Base-by-base conservation (phyloP, 2,113 vertebrate genomes). In the Naja naja region DNA sequence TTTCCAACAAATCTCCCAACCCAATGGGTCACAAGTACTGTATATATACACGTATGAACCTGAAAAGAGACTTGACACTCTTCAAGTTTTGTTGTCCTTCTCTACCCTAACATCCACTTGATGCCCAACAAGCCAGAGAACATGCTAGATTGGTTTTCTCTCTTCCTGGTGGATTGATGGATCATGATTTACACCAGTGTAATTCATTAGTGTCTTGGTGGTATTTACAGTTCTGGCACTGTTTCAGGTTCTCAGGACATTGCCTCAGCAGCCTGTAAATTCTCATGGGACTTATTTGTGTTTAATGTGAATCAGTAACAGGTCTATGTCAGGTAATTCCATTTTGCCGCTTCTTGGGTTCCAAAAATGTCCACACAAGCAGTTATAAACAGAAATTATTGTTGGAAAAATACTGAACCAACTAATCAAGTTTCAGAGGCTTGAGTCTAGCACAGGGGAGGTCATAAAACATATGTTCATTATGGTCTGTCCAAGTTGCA, bases 251-350 rank as follows among this genome's bases (percentile, higher is more conserved):
- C 5, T 91, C 64, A 47, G 94, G 43, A 55, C 23, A n/a, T 74
- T 94, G 88, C 43, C 43, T 96, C 20, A 90, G 92, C 20, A 88
- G 53, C 53, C 34, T 88, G 4, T 34, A 93, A 81, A n/a, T 91
- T 74, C 52, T 93, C 85, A 55, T 49, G 16, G 93, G 87, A 74
- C 92, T 96, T 86, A 89, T n/a, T 91, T 56, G 4, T 91, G 54
- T 86, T 49, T 90, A 93, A 92, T 91, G n/a, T n/a, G 14, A 91
- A 11, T 94, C 93, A 93, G 90, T 2, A 90, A 22, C 30, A 16
- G 12, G 5, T n/a, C 30, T 95, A 53, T 93, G 23, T 88, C 60
- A 23, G 30, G 5, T 54, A 93, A 25, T 5, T 60, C 39, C 86
- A 23, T 85, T 58, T 54, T 93, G n/a, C 87, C 54, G 91, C 60